Evolutionary conservation across 2,888 invertebrate species (phyloP).

Genomic region (Aphrophora alni): DNA sequence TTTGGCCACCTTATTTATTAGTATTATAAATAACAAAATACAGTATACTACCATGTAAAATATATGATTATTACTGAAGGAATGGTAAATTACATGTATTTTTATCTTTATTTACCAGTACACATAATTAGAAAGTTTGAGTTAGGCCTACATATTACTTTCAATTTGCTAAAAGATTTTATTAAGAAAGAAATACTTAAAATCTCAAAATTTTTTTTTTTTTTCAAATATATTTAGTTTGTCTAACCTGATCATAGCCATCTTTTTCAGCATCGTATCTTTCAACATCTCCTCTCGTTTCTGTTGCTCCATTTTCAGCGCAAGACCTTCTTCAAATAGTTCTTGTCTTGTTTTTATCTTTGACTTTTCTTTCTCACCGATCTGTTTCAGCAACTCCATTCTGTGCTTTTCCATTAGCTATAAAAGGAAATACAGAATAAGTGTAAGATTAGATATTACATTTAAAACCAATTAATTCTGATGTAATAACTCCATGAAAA

Average conservation of each 20-base stretch:
- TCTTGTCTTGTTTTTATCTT: conserved; percentile 67
- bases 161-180: too few relatives aligned
- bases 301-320: conserved; percentile 66
- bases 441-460: not conserved
- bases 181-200: too few relatives aligned
- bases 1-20: too few relatives aligned
- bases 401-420: conserved; percentile 60
- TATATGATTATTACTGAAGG: too few relatives aligned
- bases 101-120: too few relatives aligned
- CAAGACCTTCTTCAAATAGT: conserved; percentile 70
- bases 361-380: conserved; percentile 72
- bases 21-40: too few relatives aligned
- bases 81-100: too few relatives aligned
- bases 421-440: conserved; percentile 24
- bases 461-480: not conserved
- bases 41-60: too few relatives aligned
- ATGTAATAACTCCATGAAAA: too few relatives aligned
- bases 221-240: not conserved
- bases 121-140: too few relatives aligned
- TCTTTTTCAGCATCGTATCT: conserved; percentile 63
- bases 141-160: too few relatives aligned
- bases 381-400: conserved; percentile 67
- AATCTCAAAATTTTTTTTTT: too few relatives aligned
- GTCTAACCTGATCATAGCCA: conserved; percentile 62
- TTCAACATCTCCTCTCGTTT: conserved; percentile 62